Evolutionary conservation across 2,888 invertebrate genomes (phyloP), one percentile per base, ranked within the genome.

Genomic region (Cremastinae sp.): DNA sequence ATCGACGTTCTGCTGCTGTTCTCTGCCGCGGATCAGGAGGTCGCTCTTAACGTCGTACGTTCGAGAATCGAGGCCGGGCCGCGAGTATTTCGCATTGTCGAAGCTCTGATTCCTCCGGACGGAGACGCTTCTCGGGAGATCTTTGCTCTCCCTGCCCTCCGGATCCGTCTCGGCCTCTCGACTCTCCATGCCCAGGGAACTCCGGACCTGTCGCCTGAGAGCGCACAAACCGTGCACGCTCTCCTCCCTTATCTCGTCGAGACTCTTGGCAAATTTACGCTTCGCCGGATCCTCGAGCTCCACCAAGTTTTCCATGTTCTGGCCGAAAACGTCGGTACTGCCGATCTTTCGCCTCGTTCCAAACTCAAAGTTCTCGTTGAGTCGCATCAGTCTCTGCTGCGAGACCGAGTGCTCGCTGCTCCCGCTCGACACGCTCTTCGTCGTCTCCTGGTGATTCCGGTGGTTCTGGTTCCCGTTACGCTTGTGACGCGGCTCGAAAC

Each of bases 311-410:
- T 88, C 88, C 81, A 88, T 83, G 16, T 88, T 89, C 66, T 89
- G 87, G 0, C 86, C 89, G 56, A 89, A 90, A 1, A 87, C 86
- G 59, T 91, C 91, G 4, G 89, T 90, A 61, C 85, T 87, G 2
- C 86, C 86, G 62, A 86, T 84, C 51, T 85, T 87, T n/a, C 87
- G 72, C 2, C 85, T 83, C 61, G 75, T 82, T 0, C 76, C 80
- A 3, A 86, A 62, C 14, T 86, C 87, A 18, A 89, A 86, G 14
- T 86, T 89, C 20, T 91, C 90, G 56, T 51, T 89, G 85, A 14
- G 84, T 83, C 75, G 82, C 54, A 74, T 78, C 49, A 77, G 70
- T 20, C 72, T 79, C 62, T 80, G 82, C 16, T 80, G 80, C 5
- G 83, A 78, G 2, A 56, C 59, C 0, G 66, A 38, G 14, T 71